These are phyloP conservation scores for Microvelia longipes DNA, from an alignment of 1,140 invertebrate species.

Conservation along the genomic window DNA sequence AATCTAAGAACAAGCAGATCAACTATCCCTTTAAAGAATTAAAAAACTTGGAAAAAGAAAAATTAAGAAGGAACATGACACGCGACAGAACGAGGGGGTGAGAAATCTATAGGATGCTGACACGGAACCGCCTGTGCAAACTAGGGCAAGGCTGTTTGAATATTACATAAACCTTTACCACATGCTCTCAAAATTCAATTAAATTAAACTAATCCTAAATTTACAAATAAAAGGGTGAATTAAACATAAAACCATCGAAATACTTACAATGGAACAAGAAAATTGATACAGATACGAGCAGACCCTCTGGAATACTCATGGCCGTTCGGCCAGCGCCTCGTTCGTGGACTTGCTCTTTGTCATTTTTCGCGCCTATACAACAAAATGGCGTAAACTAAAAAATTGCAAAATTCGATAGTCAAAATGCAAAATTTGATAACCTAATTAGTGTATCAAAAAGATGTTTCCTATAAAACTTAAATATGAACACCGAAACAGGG, in stretches of 20 bases:
- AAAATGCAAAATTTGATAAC: not conserved
- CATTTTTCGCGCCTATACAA: slow-evolving; percentile 12
- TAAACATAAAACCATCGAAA: not conserved
- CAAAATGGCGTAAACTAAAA: slow-evolving; percentile 10
- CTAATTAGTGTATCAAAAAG: not conserved
- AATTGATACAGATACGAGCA: not conserved
- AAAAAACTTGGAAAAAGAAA: too few relatives aligned
- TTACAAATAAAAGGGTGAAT: too few relatives aligned
- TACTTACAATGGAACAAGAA: not conserved
- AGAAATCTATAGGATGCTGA: too few relatives aligned
- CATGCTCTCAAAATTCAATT: not conserved
- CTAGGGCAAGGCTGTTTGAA: not conserved
- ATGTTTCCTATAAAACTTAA: too few relatives aligned
- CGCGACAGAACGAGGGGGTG: too few relatives aligned
- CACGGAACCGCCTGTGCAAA: too few relatives aligned
- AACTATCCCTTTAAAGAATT: too few relatives aligned
- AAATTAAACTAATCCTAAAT: too few relatives aligned
- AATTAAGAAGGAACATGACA: too few relatives aligned
- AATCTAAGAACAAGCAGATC: too few relatives aligned
- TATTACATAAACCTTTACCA: not conserved
- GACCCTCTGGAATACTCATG: not conserved
- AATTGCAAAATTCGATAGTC: not conserved
- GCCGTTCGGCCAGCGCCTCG: not conserved
- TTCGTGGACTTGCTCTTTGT: not conserved
- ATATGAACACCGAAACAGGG: not conserved